These are phyloP conservation scores for Acyrthosiphon pisum DNA, from an alignment of 1,140 invertebrate species.

Conservation along the genomic window DNA sequence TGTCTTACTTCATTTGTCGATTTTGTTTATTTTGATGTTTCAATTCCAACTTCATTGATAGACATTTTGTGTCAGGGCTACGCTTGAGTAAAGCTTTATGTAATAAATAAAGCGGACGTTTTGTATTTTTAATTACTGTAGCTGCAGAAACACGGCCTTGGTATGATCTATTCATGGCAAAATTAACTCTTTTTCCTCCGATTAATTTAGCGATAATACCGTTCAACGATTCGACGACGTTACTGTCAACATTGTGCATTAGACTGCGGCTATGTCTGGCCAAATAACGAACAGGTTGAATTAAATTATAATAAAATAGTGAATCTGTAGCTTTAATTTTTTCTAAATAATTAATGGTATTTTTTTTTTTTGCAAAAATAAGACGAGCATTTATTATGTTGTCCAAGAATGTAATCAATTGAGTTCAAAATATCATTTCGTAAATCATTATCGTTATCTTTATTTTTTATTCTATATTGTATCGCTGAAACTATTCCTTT, in stretches of 20 bases:
- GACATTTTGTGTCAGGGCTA: background rate
- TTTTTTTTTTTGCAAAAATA: background rate
- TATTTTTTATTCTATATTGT: background rate
- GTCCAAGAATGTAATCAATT: background rate
- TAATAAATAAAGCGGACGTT: background rate
- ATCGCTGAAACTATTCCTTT: background rate
- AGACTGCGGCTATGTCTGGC: background rate
- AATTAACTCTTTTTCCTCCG: conserved; percentile 8
- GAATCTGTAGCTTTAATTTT: background rate
- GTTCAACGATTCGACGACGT: background rate
- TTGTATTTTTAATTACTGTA: conserved; percentile 21
- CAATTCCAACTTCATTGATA: background rate
- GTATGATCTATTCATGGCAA: background rate
- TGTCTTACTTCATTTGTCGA: background rate
- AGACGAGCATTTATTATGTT: background rate
- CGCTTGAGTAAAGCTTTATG: background rate
- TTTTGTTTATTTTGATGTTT: background rate
- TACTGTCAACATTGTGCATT: background rate
- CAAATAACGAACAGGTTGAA: background rate
- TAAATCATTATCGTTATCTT: background rate
- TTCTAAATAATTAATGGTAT: background rate
- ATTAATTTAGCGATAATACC: conserved; percentile 11
- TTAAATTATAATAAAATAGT: background rate
- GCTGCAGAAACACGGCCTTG: background rate
- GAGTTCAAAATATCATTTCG: conserved; percentile 7